Evolutionary conservation across 2,797 vertebrate species (phyloP).

Genomic region (Halcyon smyrnensis): DNA sequence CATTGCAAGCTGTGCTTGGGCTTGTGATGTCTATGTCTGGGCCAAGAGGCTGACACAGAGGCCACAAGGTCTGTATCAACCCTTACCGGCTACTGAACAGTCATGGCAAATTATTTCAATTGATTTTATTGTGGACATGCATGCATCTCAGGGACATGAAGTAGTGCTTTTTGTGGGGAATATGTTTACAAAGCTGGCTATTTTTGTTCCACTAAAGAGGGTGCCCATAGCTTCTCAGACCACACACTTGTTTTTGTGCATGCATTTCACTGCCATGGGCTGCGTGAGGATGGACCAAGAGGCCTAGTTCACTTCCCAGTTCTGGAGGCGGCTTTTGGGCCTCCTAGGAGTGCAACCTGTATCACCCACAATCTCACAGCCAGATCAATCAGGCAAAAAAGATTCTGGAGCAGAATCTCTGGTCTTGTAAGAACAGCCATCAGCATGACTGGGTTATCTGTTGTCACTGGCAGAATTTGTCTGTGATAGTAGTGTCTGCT

Average conservation of each 20-base stretch:
- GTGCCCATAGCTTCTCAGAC: neutral
- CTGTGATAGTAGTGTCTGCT: neutral
- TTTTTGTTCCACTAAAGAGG: neutral
- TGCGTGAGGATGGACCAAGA: neutral
- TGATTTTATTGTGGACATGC: neutral
- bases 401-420: neutral
- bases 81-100: neutral
- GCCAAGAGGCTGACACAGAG: rapidly evolving
- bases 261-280: neutral
- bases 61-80: rapidly evolving
- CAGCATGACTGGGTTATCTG: neutral
- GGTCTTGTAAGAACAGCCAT: neutral
- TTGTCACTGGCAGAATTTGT: neutral
- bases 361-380: too few relatives aligned
- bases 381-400: neutral
- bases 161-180: neutral
- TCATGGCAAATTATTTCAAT: neutral
- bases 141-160: rapidly evolving
- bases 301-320: neutral
- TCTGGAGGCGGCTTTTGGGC: neutral
- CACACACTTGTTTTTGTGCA: rapidly evolving
- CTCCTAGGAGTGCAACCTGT: neutral
- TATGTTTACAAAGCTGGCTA: neutral
- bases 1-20: rapidly evolving
- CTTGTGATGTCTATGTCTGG: rapidly evolving